phyloP scores from a whole-genome alignment of 2,888 invertebrate genomes.

The Melieria crassipennis region DNA sequence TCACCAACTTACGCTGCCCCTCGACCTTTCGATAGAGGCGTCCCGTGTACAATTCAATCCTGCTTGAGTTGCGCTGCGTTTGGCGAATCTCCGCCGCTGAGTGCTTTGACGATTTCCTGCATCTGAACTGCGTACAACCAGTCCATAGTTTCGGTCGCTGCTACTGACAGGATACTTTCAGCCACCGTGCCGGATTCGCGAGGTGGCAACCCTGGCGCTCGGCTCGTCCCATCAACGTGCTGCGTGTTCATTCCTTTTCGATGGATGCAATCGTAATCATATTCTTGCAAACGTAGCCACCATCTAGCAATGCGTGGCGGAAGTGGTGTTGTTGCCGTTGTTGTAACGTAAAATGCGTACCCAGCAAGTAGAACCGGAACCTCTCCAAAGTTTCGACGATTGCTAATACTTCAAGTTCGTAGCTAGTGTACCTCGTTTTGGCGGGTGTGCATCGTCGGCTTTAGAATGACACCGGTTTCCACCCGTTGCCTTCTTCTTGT shows the following conservation, averaged over 20 bases:
- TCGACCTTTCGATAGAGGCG: background rate
- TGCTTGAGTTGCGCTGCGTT: background rate
- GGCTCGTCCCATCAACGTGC: background rate
- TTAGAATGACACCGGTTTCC: no score
- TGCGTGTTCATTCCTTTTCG: background rate
- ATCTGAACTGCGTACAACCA: background rate
- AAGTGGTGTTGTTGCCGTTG: constrained; percentile 28
- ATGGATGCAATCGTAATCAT: background rate
- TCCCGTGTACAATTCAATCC: background rate
- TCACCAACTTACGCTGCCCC: constrained; percentile 28
- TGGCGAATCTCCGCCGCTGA: background rate
- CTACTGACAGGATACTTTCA: background rate
- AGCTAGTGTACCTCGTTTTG: constrained; percentile 17
- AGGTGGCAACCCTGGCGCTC: background rate
- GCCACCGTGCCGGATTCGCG: background rate
- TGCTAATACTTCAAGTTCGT: constrained; percentile 24
- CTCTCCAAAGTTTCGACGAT: constrained; percentile 27
- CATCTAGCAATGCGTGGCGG: constrained; percentile 21
- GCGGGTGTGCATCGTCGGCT: background rate
- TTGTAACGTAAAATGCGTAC: constrained; percentile 29
- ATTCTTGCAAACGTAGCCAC: constrained; percentile 20
- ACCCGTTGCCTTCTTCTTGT: no score
- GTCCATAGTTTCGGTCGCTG: background rate
- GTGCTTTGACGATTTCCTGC: background rate
- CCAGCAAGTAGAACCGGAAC: constrained; percentile 34